Conservation (phyloP, 1,140 invertebrate species). For the Drosophila simulans region DNA sequence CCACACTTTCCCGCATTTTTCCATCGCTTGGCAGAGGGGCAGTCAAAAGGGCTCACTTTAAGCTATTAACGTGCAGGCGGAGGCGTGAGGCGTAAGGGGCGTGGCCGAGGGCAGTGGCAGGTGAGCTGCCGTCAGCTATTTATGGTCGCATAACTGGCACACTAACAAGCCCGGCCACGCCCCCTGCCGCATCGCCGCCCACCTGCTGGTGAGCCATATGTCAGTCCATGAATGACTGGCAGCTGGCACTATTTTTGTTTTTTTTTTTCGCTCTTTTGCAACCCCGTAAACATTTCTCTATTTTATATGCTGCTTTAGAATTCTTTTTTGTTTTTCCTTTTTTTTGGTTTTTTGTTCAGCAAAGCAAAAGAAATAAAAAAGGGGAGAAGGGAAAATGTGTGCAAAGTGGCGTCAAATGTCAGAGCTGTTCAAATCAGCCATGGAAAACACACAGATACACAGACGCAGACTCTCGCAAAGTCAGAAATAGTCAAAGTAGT, state of each 20-base stretch:
- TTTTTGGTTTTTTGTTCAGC: conserved; percentile 32
- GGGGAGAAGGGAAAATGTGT: conserved; percentile 22
- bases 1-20: not conserved
- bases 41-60: conserved; percentile 74
- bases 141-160: conserved; percentile 75
- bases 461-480: not conserved
- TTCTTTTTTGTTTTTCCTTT: conserved; percentile 43
- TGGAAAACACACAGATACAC: conserved; percentile 41
- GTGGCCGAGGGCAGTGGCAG: conserved; percentile 18
- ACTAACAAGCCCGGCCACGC: conserved; percentile 46
- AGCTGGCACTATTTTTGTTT: conserved; percentile 28
- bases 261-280: not conserved
- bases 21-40: conserved; percentile 12
- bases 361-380: conserved; percentile 47
- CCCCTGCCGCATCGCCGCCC: conserved; percentile 18
- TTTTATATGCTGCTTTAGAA: conserved; percentile 58
- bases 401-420: conserved; percentile 80
- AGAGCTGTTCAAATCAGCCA: conserved; percentile 73
- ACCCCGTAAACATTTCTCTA: conserved; percentile 51
- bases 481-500: conserved; percentile 33
- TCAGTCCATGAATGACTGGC: conserved; percentile 68
- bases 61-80: conserved; percentile 69
- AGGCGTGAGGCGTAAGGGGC: conserved; percentile 3
- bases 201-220: conserved; percentile 56
- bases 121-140: conserved; percentile 66